Conservation (phyloP, 2,797 vertebrate species). For the Clarias fuscus region DNA sequence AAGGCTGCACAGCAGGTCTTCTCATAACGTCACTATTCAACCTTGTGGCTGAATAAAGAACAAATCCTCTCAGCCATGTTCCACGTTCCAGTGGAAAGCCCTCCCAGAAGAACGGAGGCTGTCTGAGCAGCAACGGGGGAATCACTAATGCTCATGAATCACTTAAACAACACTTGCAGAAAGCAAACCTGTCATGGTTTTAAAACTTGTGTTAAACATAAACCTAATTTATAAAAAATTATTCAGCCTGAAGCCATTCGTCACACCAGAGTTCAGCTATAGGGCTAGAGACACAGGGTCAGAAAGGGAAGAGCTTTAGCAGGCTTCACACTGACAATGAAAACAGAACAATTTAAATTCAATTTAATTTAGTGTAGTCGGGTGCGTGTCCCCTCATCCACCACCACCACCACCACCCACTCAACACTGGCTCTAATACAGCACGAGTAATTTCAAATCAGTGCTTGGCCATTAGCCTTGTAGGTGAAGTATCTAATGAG, state of each 20-base stretch:
- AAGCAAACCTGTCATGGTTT: background rate
- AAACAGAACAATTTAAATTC: background rate
- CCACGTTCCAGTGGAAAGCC: background rate
- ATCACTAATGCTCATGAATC: background rate
- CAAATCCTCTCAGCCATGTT: background rate
- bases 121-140: background rate
- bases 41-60: background rate
- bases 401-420: no score
- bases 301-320: background rate
- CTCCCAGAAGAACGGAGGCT: no score
- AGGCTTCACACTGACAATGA: background rate
- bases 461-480: no score
- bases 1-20: background rate
- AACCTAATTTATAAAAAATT: background rate
- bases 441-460: no score
- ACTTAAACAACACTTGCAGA: background rate
- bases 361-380: background rate
- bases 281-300: background rate
- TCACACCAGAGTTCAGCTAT: background rate
- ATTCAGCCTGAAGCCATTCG: background rate
- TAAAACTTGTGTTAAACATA: background rate
- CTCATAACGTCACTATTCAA: background rate
- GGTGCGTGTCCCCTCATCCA: background rate
- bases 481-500: no score
- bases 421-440: no score